A percentile compares a stretch with the other conserved stretches of the same genome.
Evolutionary conservation across 2,888 invertebrate species (phyloP).

Genomic region (Chloroclystis v-ata): DNA sequence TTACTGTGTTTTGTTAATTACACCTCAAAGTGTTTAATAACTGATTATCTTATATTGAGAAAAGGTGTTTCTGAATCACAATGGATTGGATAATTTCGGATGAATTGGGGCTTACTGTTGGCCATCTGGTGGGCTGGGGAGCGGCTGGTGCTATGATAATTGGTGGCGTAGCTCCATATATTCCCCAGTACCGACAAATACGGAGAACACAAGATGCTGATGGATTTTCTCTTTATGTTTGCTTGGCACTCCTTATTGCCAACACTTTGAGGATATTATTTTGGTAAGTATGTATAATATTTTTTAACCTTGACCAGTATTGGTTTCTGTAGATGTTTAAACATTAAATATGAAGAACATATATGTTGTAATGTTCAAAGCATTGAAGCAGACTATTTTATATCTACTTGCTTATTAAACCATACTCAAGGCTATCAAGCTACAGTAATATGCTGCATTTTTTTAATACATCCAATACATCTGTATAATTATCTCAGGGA

Average conservation of each 20-base stretch:
- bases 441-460: too few relatives aligned
- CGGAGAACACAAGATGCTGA: constrained; percentile 93
- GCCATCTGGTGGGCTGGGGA: constrained; percentile 86
- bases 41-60: background rate
- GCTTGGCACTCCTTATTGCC: constrained; percentile 95
- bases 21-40: too few relatives aligned
- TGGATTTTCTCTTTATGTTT: constrained; percentile 98
- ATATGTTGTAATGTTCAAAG: too few relatives aligned
- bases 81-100: constrained; percentile 90
- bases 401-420: too few relatives aligned
- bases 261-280: constrained; percentile 98
- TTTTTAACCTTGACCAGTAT: too few relatives aligned
- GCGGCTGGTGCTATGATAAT: constrained; percentile 95
- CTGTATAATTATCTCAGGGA: too few relatives aligned
- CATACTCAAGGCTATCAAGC: too few relatives aligned
- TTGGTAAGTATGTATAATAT: constrained; percentile 88
- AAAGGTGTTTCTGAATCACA: constrained; percentile 27
- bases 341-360: too few relatives aligned
- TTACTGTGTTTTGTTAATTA: too few relatives aligned
- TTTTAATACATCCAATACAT: too few relatives aligned
- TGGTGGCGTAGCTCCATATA: constrained; percentile 96
- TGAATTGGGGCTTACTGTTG: constrained; percentile 84
- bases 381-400: too few relatives aligned
- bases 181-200: constrained; percentile 97
- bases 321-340: too few relatives aligned